Evolutionary conservation across 2,888 invertebrate species (phyloP).

Genomic region (Ashinkailepas kermadecensis): DNA sequence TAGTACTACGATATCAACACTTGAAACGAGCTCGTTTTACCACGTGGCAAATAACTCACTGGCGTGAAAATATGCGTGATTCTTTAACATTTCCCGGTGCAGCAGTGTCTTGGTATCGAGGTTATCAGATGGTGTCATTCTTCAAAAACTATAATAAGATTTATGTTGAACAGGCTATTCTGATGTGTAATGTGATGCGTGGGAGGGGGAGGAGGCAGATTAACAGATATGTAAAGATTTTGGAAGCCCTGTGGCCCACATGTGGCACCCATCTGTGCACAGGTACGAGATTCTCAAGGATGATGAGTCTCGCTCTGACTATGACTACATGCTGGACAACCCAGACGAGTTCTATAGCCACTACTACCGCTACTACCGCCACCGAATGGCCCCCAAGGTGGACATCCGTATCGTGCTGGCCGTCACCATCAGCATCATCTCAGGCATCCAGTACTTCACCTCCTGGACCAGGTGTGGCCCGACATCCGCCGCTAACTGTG

Average conservation of each 20-base stretch:
- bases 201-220: no score
- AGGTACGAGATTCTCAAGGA: conserved; percentile 74
- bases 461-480: conserved; percentile 60
- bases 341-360: conserved; percentile 86
- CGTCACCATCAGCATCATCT: conserved; percentile 74
- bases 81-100: background rate
- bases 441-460: conserved; percentile 72
- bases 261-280: background rate
- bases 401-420: conserved; percentile 80
- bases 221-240: no score
- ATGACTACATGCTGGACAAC: conserved; percentile 92
- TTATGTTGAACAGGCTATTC: background rate
- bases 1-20: background rate
- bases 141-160: background rate
- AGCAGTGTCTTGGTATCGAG: no score
- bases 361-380: conserved; percentile 82
- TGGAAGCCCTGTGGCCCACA: no score
- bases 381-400: conserved; percentile 80
- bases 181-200: no score
- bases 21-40: no score
- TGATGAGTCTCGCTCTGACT: conserved; percentile 78
- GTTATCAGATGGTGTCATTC: no score
- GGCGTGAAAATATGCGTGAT: background rate
- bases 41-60: no score
- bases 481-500: no score